Base-by-base conservation (phyloP, 2,888 invertebrate species). In the Metopia argyrocephala region DNA sequence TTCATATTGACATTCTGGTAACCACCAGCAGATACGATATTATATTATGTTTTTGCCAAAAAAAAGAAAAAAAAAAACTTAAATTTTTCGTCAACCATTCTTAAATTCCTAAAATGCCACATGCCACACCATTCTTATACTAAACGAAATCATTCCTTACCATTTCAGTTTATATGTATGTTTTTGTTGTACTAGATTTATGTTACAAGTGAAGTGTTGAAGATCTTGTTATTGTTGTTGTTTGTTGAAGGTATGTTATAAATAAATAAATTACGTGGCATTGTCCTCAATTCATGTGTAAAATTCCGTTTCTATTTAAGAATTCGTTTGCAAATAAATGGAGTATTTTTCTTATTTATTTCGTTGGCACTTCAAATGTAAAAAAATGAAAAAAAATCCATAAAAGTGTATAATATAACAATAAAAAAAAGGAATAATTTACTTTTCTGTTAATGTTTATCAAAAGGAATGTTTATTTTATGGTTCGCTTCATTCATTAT, bases 401-500 rank as follows among this genome's bases (percentile, higher is more conserved):
- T 50, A 18, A 27, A 56, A 73, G 56, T 27, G 38, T 61, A 61
- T 38, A 61, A 61, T 38, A 61, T 38, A 61, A 38, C 2, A 56
- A 45, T 7, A 25, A 66, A 52, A 15, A 28, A 66, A 28, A 56
- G 48, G 9, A 57, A 59, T 31, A 57, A 57, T 73, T 64, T 62
- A 64, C 48, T 73, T 64, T 52, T 64, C 65, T 56, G 38, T 66
- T 50, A 59, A 28, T 61, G 52, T 61, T 61, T 70, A 48, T 59
- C 57, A 59, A 69, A 69, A 21, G 27, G 48, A 48, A 69, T 69
- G 57, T 69, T 69, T 69, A 69, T 59, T 57, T 50, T 28, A 48
- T 70, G 61, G n/a, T 21, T 61, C 61, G 70, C 70, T 61, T 23
- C 59, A 50, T 70, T 23, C 59, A 31, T 70, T 61, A 70, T 50